Base-by-base conservation (phyloP, 2,113 vertebrate genomes). In the Pangasianodon hypophthalmus region DNA sequence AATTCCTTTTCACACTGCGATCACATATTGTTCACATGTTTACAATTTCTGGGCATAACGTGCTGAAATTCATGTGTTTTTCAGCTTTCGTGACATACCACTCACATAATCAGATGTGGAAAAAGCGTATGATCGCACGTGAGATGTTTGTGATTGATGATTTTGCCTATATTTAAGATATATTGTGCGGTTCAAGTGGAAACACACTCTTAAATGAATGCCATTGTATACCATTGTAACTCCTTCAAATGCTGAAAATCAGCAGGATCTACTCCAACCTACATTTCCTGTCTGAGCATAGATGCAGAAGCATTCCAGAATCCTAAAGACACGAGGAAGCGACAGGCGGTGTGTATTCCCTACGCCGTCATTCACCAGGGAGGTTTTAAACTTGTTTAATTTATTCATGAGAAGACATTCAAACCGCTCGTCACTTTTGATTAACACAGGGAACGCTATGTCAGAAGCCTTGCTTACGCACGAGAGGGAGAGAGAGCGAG, bases 271-370 rank as follows among this genome's bases (percentile, higher is more conserved):
- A 79, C 77, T 21, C 71, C 84, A 87, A 86, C 85, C 73, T 71
- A 84, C 44, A 88, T 88, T 90, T 93, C 91, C 90, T 90, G 89
- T 91, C 94, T 94, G 54, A 81, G 75, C 84, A 86, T 46, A 94
- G 94, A 94, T 94, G 95, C 73, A 94, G 93, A 94, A 95, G 94
- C 93, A 93, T 82, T 93, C 93, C 91, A 89, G 91, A 92, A 93
- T 91, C 82, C 54, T 79, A 6, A 86, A 92, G 75, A 67, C 77
- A 92, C 71, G 58, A 93, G 92, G 91, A 94, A 92, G 93, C 92
- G 90, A 88, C 85, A 86, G 92, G 92, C 94, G 92, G 94, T 92
- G 94, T 95, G 94, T 92, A 93, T 93, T 95, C 94, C 93, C 93
- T 92, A 80, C 71, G 92, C 91, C 94, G 90, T 94, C 92, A 93